Evolutionary conservation across 2,113 vertebrate species (phyloP), one percentile per base, ranked within the genome.

Genomic region (Platysteira castanea): DNA sequence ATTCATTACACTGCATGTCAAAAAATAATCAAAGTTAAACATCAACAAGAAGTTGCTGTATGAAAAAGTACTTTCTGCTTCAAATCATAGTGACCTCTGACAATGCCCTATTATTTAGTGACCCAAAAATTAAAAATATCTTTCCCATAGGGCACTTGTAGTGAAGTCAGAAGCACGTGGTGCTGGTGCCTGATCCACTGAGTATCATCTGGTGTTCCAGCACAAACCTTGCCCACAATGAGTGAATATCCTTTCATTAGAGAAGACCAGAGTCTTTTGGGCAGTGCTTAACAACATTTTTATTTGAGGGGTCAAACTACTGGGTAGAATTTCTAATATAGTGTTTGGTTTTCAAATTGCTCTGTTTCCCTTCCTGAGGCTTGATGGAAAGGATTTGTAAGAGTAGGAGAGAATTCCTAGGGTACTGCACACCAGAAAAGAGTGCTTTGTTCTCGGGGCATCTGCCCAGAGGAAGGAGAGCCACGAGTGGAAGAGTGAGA

Each of bases 251-350:
- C 89, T 93, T 82, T 96, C 65, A 90, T 96, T 93, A 94, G 30
- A 67, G 77, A 87, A 89, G 53, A 56, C 76, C 53, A 74, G 53
- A 75, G 42, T 87, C 30, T 76, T 88, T 75, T 76, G 92, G 92
- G 50, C 84, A 90, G 53, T 88, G 60, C 71, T 87, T 91, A 86
- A 59, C 37, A 84, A 60, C 11, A 15, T 81, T 83, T 86, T 87
- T 95, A 82, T 96, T 95, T 93, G 69, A 91, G 56, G 41, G 52
- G 22, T 93, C 81, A 87, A 94, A 94, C 60, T 79, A 57, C 87
- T 1, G 68, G 89, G 80, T 91, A 79, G 86, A 75, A 61, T 89
- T 92, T 82, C 50, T 86, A 24, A 63, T 90, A 49, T 1, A 69
- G 56, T 57, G 27, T 81, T 86, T 81, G 69, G 31, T 68, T 96